Evolutionary conservation across 2,113 vertebrate species (phyloP), one percentile per base, ranked within the genome.

Genomic region (Macquaria ambigua): DNA sequence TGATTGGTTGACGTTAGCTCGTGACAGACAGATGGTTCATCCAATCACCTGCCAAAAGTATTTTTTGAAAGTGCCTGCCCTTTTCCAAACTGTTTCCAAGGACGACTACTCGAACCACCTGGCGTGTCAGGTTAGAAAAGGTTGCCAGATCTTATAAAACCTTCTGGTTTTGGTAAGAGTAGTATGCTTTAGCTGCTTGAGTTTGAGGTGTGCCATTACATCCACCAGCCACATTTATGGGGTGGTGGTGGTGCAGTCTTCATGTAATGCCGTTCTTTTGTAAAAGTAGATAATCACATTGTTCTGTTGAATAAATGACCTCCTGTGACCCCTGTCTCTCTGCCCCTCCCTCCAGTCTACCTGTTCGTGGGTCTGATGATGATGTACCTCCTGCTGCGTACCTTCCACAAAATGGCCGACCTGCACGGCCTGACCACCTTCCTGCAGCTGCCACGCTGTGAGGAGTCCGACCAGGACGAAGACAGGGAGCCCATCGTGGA

Each of bases 341-440:
- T 83, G 9, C 31, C 5, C 39, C 64, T 28, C 21, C 43, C 43
- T 61, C 25, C 78, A 96, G 95, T 93, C 8, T 98, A 98, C 94
- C 95, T 98, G 70, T 97, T 98, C 59, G 62, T 96, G 83, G 97
- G 97, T 3, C 93, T 98, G 83, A 95, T 96, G 77, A 93, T 95
- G 90, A 97, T 98, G 97, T 96, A 96, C 86, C 95, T 98, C 15
- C 20, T 98, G 23, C 93, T 97, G 23, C 97, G 97, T 69, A 95
- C 96, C 37, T 96, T 97, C 91, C 96, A 96, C 92, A 96, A 93
- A 6, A 90, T 96, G 87, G 95, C 97, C 0, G 97, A 97, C 80
- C 88, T 97, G 46, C 96, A 97, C 2, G 97, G 97, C 73, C 93
- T 97, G 74, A 97, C 97, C 0, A 89, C 95, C 56, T 93, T 97